Evolutionary conservation across 2,113 vertebrate species (phyloP), one percentile per base, ranked within the genome.

Genomic region (Oenanthe melanoleuca): DNA sequence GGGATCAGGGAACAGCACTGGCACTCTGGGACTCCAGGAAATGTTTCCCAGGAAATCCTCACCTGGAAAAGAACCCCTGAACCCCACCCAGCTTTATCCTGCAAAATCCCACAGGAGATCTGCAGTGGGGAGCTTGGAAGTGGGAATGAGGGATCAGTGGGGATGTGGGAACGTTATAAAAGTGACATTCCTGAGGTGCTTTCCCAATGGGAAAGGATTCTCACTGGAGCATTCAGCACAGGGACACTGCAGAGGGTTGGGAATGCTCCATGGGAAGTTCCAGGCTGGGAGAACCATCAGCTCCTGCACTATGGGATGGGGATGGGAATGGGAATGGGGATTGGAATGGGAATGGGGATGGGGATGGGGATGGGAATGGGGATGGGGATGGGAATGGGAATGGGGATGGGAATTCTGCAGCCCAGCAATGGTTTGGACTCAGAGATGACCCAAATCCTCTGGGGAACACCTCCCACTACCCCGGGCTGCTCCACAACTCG

Each of bases 161-260:
- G 47, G 33, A 55, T 1, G 0, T 1, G 25, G 10, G 31, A 75
- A 37, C 17, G 14, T 44, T 5, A 40, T 42, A 10, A 2, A 2
- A 44, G n/a, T 55, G 47, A 6, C 52, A 22, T 55, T 45, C 42
- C 56, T 11, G 2, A 55, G 45, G 28, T 0, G 1, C 31, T 49
- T 31, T 74, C 38, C 63, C 12, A 25, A 8, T 2, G 24, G 8
- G 21, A 53, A 63, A 33, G 4, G 47, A 49, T 71, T 38, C 52
- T 56, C 92, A 18, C 15, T 0, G 0, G 34, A 37, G 8, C 34
- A 37, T 37, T 37, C 34, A 37, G 34, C 34, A 37, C 34, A 37
- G 34, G 47, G 29, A 55, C n/a, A 52, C 47, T 4, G 13, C 38
- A 7, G 33, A 29, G 59, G 11, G 59, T 5, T 22, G 7, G 37